A percentile compares a stretch with the other conserved stretches of the same genome.
phyloP scores from a whole-genome alignment of 1,140 invertebrate genomes.

The Armadillidium nasatum region DNA sequence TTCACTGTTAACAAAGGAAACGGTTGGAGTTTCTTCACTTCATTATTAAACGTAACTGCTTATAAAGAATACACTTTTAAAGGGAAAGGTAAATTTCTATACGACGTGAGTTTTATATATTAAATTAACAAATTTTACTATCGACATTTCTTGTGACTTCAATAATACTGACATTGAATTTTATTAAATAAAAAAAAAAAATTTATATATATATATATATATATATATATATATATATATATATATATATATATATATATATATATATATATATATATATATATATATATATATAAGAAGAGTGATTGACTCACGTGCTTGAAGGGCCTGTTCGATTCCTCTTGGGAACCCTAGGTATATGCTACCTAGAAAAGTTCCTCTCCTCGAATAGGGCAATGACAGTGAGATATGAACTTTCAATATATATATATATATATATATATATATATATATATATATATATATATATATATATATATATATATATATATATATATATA shows the following conservation, averaged over 20 bases:
- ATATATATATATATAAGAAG: neutral
- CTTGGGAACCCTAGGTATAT: no score
- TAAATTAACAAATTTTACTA: neutral
- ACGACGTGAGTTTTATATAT: neutral
- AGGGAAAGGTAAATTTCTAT: slow-evolving; percentile 23
- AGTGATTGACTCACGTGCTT: no score
- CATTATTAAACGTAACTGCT: slow-evolving; percentile 25
- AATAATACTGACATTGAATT: no score
- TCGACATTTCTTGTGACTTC: neutral
- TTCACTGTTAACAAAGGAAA: slow-evolving; percentile 28
- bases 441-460: neutral
- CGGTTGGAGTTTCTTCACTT: slow-evolving; percentile 10
- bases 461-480: slow-evolving; percentile 2
- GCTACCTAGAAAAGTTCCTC: no score
- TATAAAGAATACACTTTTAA: slow-evolving; percentile 26
- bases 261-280: neutral
- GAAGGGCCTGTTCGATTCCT: no score
- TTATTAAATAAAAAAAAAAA: no score
- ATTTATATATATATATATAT: no score
- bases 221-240: no score
- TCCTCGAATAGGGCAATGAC: no score
- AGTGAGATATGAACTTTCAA: no score
- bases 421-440: neutral
- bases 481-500: neutral
- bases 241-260: neutral